Evolutionary conservation across 64 coral and sea anemone genomes (phyloP).

Genomic region (Astreopora myriophthalma): DNA sequence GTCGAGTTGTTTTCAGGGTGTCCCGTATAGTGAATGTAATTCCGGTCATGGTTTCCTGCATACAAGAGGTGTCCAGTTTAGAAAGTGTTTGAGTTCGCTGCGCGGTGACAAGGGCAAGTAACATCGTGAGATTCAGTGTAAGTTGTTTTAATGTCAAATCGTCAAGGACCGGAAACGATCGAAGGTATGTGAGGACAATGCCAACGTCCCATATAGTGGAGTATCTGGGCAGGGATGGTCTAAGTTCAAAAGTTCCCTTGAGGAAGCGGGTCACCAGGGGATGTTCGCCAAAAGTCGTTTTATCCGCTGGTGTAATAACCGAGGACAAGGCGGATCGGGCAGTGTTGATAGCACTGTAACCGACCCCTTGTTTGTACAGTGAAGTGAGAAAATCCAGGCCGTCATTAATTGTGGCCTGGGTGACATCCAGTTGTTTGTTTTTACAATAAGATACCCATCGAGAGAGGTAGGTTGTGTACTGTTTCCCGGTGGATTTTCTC

Average conservation of each 20-base stretch:
- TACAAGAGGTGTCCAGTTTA: background rate
- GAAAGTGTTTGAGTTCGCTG: constrained; percentile 39
- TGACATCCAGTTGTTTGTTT: constrained; percentile 2
- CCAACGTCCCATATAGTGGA: constrained; percentile 37
- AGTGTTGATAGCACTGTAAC: constrained; percentile 58
- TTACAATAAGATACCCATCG: constrained; percentile 27
- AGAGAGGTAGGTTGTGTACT: constrained; percentile 5
- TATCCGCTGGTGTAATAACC: constrained; percentile 24
- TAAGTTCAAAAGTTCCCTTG: constrained; percentile 36
- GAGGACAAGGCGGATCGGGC: constrained; percentile 40
- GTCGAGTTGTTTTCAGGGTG: constrained; percentile 15
- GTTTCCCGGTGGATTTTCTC: constrained; percentile 27
- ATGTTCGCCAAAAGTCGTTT: constrained; percentile 20
- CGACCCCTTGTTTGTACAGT: constrained; percentile 38
- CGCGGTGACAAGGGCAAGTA: constrained; percentile 32
- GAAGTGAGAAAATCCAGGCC: constrained; percentile 17
- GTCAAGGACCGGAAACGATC: background rate
- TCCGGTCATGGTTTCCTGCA: background rate
- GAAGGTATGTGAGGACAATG: background rate
- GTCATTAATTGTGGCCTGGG: constrained; percentile 4
- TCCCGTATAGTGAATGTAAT: background rate
- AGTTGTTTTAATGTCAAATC: constrained; percentile 50
- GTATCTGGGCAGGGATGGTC: constrained; percentile 57
- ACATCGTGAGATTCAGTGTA: background rate
- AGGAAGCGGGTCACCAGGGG: constrained; percentile 28